Percentiles rank a stretch among this genome's conserved stretches.
phyloP scores from a whole-genome alignment of 2,888 invertebrate genomes.

The Ochropleura plecta region DNA sequence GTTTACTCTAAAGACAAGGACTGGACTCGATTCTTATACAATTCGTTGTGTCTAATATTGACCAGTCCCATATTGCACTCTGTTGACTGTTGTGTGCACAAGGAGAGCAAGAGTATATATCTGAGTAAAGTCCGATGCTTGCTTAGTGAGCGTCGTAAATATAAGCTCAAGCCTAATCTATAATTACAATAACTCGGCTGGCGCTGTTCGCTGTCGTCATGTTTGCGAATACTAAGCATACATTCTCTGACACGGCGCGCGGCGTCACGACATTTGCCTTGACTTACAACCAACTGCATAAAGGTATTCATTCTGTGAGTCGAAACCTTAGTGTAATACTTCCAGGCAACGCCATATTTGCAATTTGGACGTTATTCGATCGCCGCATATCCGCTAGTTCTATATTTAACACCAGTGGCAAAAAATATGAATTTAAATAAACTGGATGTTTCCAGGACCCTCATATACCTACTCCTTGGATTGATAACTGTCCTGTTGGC shows the following conservation, averaged over 20 bases:
- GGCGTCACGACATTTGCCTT: background rate
- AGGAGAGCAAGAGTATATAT: background rate
- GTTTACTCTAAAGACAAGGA: background rate
- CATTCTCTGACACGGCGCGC: background rate
- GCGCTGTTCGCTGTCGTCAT: conserved; percentile 6
- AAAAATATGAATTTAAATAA: no score
- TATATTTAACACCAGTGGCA: no score
- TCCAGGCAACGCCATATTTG: background rate
- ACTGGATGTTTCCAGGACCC: no score
- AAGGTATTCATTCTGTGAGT: background rate
- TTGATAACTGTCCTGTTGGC: no score
- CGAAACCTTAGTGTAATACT: background rate
- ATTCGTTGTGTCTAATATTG: background rate
- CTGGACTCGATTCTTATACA: background rate
- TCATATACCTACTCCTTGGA: no score
- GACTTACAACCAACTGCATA: conserved; percentile 1
- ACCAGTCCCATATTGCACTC: background rate
- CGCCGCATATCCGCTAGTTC: no score
- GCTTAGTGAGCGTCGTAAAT: no score
- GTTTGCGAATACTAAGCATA: conserved; percentile 23
- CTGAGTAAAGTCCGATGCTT: background rate
- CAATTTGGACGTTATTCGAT: background rate
- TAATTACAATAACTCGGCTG: conserved; percentile 37
- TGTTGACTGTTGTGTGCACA: background rate
- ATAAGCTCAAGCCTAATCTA: background rate